Base-by-base conservation (phyloP, 2,888 invertebrate genomes). In the Barypeithes pellucidus region DNA sequence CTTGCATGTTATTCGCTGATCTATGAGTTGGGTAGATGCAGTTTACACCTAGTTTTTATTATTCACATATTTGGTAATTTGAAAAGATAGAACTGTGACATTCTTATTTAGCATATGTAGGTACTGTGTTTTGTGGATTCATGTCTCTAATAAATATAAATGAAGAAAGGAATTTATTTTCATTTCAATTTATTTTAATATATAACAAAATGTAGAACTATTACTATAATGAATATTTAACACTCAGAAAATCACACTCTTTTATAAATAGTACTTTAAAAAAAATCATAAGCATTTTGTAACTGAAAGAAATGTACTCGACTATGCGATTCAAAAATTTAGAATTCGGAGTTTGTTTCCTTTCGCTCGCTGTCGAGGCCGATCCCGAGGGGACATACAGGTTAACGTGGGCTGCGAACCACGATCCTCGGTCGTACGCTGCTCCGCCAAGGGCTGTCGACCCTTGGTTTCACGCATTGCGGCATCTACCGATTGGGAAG, bases 201-300 rank as follows among this genome's bases (percentile, higher is more conserved):
- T 81, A 82, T 79, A 80, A 82, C 82, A 82, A 82, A 82, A 81
- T 81, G 80, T 81, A 81, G 79, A 80, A 79, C 79, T 80, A 80
- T 80, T 79, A 77, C 79, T 77, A 73, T 77, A 77, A 76, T 39
- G 67, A 36, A 73, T 73, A 63, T 63, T 63, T 36, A 67, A 73
- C 72, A 67, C 73, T 68, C 67, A 68, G 62, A 73, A 50, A 73
- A 68, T 73, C 73, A 73, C 73, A 73, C 73, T 73, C 57, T 45
- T 63, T 63, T 59, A 59, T 63, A 63, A 62, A 72, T 72, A 67
- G 47, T 72, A 70, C 57, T 57, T 65, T n/a, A n/a, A n/a, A 29
- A 57, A 36, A 70, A 39, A 22, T 22, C 14, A 43, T 41, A 72
- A 66, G 47, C 18, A 11, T 41, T 72, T 43, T 71, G 60, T 57